Evolutionary conservation across 2,888 invertebrate genomes (phyloP), one percentile per base, ranked within the genome.

Genomic region (Stenodera caucasica): DNA sequence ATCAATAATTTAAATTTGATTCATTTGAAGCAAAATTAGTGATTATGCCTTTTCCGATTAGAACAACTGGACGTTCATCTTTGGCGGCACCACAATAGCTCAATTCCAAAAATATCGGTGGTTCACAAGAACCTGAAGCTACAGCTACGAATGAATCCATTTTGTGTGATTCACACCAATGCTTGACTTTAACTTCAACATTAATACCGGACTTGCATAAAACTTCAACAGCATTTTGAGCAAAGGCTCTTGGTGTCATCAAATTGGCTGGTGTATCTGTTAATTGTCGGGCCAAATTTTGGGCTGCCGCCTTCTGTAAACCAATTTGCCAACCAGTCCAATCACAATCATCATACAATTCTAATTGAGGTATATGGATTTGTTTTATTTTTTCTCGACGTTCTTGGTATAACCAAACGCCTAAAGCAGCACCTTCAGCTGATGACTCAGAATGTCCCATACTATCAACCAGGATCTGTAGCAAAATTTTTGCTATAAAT

Each of bases 221-320:
- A 71, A 81, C 82, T 74, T 88, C 85, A 4, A 90, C 82, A 4
- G 88, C 84, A 66, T 82, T 81, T 75, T 89, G 84, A 1, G 90
- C 88, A 67, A 93, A 88, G 65, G 86, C 85, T 1, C 87, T 84
- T 0, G 93, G 93, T 0, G 92, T 90, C 87, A 92, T 88, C 70
- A 84, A 81, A 76, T 93, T 93, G 26, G 91, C 88, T 2, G 93
- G 92, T 70, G 88, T 88, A 76, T 93, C 92, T 67, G 87, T 85
- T 14, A 93, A 81, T 66, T 81, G 82, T 7, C 92, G 83, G 21
- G 91, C 90, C 81, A 91, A 85, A 80, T 92, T 92, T 81, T 93
- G 92, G 1, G 88, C 89, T 49, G 84, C 82, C 0, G 88, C 90
- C 67, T 87, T 84, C 33, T 85, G 78, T 9, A 81, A 67, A 7